Evolutionary conservation across 2,113 vertebrate species (phyloP).

Genomic region (Bufo bufo): DNA sequence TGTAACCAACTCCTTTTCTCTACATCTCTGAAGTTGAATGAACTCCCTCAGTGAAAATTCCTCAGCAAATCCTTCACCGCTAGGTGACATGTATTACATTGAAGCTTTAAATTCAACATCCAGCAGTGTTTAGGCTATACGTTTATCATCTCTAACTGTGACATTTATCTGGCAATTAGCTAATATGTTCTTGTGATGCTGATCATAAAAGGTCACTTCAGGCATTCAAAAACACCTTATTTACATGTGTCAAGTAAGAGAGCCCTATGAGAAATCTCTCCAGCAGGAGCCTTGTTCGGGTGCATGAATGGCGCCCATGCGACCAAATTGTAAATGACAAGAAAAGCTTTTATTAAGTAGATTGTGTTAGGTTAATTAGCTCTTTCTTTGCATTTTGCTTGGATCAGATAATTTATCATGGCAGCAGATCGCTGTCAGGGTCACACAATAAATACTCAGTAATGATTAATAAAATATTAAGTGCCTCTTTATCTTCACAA

Average conservation of each 20-base stretch:
- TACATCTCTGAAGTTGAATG: background rate
- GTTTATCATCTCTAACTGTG: conserved; percentile 72
- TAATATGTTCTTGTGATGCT: conserved; percentile 82
- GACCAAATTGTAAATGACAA: conserved; percentile 80
- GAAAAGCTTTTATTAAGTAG: conserved; percentile 77
- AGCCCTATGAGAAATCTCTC: conserved; percentile 73
- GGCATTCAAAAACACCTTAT: conserved; percentile 68
- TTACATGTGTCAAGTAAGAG: conserved; percentile 78
- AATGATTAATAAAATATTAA: conserved; percentile 84
- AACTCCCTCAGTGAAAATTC: background rate
- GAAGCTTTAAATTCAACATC: conserved; percentile 60
- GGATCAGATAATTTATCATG: conserved; percentile 85
- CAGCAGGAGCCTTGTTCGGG: conserved; percentile 62
- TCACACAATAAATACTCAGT: conserved; percentile 84
- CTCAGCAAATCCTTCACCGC: background rate
- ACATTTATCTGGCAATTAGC: conserved; percentile 74
- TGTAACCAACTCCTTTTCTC: no score
- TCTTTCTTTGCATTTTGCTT: conserved; percentile 73
- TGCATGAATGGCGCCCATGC: conserved; percentile 75
- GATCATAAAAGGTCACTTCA: conserved; percentile 81
- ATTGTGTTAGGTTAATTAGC: conserved; percentile 82
- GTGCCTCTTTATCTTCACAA: conserved; percentile 70
- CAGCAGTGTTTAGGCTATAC: conserved; percentile 69
- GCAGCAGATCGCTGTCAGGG: conserved; percentile 82
- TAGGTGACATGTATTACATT: background rate